phyloP scores from a whole-genome alignment of 2,113 vertebrate genomes.

The Ophiodon elongatus region DNA sequence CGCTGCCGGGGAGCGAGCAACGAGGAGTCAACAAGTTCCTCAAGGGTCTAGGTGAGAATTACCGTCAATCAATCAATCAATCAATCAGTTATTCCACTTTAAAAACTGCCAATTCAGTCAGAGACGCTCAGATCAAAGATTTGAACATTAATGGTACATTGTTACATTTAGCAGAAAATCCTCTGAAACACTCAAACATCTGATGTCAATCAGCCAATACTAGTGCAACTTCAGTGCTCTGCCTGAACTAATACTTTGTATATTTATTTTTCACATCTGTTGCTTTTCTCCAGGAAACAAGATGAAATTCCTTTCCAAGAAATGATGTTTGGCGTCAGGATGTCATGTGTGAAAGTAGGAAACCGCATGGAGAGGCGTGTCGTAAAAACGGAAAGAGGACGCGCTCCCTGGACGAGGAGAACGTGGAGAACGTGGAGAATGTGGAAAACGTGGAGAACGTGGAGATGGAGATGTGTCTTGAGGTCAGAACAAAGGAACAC shows the following conservation, averaged over 20 bases:
- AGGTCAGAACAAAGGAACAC: background rate
- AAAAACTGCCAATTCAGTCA: background rate
- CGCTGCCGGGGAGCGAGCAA: conserved; percentile 91
- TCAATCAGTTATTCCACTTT: background rate
- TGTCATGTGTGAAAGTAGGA: conserved; percentile 13
- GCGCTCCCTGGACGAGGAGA: background rate
- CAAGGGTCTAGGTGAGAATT: conserved; percentile 91
- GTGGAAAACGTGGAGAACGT: background rate
- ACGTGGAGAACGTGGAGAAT: background rate
- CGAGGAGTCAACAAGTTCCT: conserved; percentile 96
- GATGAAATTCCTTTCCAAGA: conserved; percentile 88
- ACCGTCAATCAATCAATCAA: background rate
- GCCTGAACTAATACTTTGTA: background rate
- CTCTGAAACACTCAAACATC: background rate
- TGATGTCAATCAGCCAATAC: background rate
- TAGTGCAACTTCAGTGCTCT: background rate
- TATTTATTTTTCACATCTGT: background rate
- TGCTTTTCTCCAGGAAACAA: conserved; percentile 78
- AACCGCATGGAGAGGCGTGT: conserved; percentile 1
- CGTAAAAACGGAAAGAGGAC: background rate
- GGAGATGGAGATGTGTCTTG: conserved; percentile 22
- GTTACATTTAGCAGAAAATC: background rate
- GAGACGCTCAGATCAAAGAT: background rate
- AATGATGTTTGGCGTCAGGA: conserved; percentile 64
- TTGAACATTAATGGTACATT: background rate